Evolutionary conservation across 2,797 vertebrate genomes (phyloP).

Genomic region (Lophius americanus): DNA sequence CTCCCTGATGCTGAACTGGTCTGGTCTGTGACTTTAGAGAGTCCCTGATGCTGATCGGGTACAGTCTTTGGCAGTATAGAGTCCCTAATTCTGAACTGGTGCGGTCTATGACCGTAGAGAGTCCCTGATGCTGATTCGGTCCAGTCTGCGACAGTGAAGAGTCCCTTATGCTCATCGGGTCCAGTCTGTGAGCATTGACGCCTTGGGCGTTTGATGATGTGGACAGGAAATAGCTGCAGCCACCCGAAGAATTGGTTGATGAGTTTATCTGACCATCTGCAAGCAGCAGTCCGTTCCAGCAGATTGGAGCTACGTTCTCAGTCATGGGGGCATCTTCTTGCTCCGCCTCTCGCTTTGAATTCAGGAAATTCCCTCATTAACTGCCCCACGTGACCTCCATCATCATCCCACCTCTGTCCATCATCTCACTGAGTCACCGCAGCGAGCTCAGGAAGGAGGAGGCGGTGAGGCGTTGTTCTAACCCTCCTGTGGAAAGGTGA

Average conservation of each 20-base stretch:
- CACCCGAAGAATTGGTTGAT: constrained; percentile 49
- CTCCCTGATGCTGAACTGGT: too few relatives aligned
- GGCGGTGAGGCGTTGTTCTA: constrained; percentile 18
- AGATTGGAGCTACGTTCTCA: constrained; percentile 34
- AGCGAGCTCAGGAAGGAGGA: constrained; percentile 27
- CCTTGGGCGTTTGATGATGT: too few relatives aligned
- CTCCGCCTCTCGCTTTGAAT: constrained; percentile 32
- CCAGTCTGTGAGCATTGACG: constrained; percentile 28
- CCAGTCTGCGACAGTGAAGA: too few relatives aligned
- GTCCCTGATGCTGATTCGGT: too few relatives aligned
- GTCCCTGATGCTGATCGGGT: too few relatives aligned
- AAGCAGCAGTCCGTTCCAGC: constrained; percentile 45
- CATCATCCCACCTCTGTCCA: background rate
- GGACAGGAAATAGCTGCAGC: constrained; percentile 1
- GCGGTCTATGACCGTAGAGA: too few relatives aligned
- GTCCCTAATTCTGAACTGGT: too few relatives aligned
- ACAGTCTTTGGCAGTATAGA: too few relatives aligned
- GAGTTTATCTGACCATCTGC: constrained; percentile 57
- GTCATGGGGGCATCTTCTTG: constrained; percentile 11
- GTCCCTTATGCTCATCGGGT: constrained; percentile 37
- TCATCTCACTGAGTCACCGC: background rate
- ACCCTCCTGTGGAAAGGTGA: constrained; percentile 38
- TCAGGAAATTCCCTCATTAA: constrained; percentile 51
- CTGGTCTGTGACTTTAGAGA: too few relatives aligned
- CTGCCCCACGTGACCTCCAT: constrained; percentile 23